A percentile compares a stretch with the other conserved stretches of the same genome.
phyloP scores from a whole-genome alignment of 2,797 vertebrate species.

The Pangasius larnaudii region DNA sequence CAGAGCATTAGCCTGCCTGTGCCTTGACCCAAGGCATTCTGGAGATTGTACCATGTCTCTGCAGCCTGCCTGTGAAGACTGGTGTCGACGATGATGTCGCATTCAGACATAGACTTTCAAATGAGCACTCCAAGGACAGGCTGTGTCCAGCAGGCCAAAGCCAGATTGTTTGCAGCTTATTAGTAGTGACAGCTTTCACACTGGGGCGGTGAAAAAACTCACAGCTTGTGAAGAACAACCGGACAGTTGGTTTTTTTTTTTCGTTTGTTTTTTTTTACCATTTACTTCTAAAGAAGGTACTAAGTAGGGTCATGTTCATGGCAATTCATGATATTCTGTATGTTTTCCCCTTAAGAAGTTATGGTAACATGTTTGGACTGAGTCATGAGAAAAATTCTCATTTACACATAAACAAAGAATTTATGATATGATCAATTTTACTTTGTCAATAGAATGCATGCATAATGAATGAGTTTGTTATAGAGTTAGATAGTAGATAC shows the following conservation, averaged over 20 bases:
- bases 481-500: slow-evolving; percentile 11
- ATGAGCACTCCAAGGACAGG: slow-evolving; percentile 57
- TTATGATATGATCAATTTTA: slow-evolving; percentile 21
- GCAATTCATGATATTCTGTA: slow-evolving; percentile 2
- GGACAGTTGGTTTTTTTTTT: slow-evolving; percentile 23
- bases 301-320: slow-evolving; percentile 26
- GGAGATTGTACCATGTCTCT: slow-evolving; percentile 6
- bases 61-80: slow-evolving; percentile 9
- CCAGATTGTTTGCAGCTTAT: slow-evolving; percentile 60
- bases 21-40: slow-evolving; percentile 17
- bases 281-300: slow-evolving; percentile 52
- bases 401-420: slow-evolving; percentile 20
- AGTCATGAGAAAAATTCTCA: not conserved
- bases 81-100: slow-evolving; percentile 54
- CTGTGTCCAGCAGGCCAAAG: slow-evolving; percentile 53
- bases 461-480: slow-evolving; percentile 35
- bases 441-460: slow-evolving; percentile 13
- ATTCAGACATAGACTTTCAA: slow-evolving; percentile 37
- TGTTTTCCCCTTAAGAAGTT: slow-evolving; percentile 18
- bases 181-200: slow-evolving; percentile 73
- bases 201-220: slow-evolving; percentile 69
- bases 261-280: slow-evolving; percentile 41
- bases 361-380: not conserved
- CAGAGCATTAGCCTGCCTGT: slow-evolving; percentile 26
- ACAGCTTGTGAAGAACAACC: slow-evolving; percentile 64